These are phyloP conservation scores for Onychostruthus taczanowskii DNA, from an alignment of 2,113 vertebrate species.

Conservation along the genomic window DNA sequence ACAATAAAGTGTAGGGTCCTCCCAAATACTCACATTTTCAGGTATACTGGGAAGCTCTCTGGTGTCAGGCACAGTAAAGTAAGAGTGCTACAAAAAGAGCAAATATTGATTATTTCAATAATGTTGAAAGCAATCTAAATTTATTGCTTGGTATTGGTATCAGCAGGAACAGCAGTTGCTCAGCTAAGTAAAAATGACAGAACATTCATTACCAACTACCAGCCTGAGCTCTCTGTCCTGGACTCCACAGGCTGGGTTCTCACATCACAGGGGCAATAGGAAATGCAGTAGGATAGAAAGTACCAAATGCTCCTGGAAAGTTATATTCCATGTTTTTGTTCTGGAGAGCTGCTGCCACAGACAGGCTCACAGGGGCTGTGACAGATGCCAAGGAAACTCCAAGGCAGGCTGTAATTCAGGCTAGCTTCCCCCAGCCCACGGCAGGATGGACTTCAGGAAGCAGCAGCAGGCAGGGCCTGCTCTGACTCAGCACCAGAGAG, in stretches of 20 bases:
- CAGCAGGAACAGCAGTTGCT: background rate
- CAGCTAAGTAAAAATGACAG: background rate
- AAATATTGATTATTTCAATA: constrained; percentile 22
- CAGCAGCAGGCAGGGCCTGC: background rate
- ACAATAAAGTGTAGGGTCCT: background rate
- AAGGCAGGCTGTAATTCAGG: background rate
- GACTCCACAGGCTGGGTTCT: background rate
- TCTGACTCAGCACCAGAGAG: background rate
- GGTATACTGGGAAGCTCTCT: constrained; percentile 95
- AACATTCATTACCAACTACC: background rate
- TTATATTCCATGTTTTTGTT: background rate
- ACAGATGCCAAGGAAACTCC: background rate
- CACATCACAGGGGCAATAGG: background rate
- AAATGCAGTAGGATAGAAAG: background rate
- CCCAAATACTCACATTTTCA: constrained; percentile 89
- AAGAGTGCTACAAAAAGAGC: constrained; percentile 84
- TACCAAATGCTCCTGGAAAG: background rate
- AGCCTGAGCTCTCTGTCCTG: background rate
- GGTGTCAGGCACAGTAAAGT: constrained; percentile 92
- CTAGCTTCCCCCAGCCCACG: background rate
- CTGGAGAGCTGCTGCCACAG: background rate
- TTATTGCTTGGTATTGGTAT: background rate
- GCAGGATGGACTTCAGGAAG: background rate
- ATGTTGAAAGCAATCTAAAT: background rate
- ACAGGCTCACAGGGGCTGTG: background rate